Evolutionary conservation across 2,888 invertebrate genomes (phyloP).

Genomic region (Dicranocentrus wangi): DNA sequence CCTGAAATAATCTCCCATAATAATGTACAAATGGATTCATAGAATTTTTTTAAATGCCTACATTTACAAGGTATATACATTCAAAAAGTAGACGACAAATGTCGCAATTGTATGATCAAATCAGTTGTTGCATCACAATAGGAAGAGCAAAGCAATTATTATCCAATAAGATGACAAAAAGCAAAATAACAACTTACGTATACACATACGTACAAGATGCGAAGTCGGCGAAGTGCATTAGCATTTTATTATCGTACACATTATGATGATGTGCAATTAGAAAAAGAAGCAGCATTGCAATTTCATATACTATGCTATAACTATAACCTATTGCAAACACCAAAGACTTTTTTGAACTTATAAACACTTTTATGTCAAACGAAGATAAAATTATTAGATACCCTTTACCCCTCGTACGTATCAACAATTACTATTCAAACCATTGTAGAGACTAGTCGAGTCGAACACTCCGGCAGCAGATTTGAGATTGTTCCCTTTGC

Average conservation of each 20-base stretch:
- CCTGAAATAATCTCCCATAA: too few species aligned
- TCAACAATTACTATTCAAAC: neutral
- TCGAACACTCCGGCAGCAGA: neutral
- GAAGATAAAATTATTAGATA: neutral
- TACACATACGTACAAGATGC: neutral
- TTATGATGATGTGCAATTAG: conserved; percentile 7
- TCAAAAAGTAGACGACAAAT: too few species aligned
- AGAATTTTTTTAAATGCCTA: too few species aligned
- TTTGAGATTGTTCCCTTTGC: too few species aligned
- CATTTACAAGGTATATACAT: too few species aligned
- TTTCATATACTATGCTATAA: neutral
- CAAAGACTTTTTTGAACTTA: neutral
- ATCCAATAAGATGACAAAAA: too few species aligned
- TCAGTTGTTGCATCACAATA: too few species aligned
- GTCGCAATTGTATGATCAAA: too few species aligned
- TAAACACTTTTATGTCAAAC: conserved; percentile 1
- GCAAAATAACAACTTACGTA: neutral
- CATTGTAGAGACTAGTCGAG: neutral
- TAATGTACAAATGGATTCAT: too few species aligned
- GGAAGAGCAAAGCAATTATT: too few species aligned
- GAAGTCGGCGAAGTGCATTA: conserved; percentile 2
- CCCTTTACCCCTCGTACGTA: neutral
- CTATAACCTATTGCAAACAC: neutral
- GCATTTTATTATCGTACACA: conserved; percentile 19
- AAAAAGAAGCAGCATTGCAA: neutral